Conservation (phyloP, 2,888 invertebrate species). For the Hirtodrosophila confusa region DNA sequence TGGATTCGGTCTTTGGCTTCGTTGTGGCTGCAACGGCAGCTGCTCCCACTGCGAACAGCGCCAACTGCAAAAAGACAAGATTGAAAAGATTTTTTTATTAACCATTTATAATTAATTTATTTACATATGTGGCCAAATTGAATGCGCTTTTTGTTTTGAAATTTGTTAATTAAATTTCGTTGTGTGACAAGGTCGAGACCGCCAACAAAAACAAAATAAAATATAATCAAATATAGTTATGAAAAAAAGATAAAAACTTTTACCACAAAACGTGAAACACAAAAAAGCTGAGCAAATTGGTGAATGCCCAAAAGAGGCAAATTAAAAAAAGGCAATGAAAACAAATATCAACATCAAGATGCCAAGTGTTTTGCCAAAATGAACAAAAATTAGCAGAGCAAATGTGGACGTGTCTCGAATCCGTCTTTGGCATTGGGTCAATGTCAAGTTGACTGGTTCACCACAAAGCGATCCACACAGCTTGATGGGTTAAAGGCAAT, state of each 20-base stretch:
- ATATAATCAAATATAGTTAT: slow-evolving; percentile 1
- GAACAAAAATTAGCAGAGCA: slow-evolving; percentile 48
- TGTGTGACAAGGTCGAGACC: slow-evolving; percentile 57
- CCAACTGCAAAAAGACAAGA: slow-evolving; percentile 65
- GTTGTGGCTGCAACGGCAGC: slow-evolving; percentile 36
- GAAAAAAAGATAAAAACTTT: slow-evolving; percentile 44
- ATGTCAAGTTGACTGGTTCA: slow-evolving; percentile 64
- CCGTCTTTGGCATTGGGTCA: slow-evolving; percentile 69
- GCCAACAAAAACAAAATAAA: slow-evolving; percentile 13
- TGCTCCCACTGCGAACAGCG: slow-evolving; percentile 69
- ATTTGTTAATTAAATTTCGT: slow-evolving; percentile 51
- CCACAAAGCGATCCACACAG: slow-evolving; percentile 28
- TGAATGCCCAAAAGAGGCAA: slow-evolving; percentile 68
- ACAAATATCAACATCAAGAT: slow-evolving; percentile 42
- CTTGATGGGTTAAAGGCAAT: slow-evolving; percentile 53
- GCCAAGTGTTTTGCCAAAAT: slow-evolving; percentile 31
- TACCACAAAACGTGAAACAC: slow-evolving; percentile 37
- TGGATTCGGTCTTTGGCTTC: slow-evolving; percentile 51
- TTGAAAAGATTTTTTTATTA: slow-evolving; percentile 9
- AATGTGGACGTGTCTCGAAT: slow-evolving; percentile 54
- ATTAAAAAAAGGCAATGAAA: slow-evolving; percentile 53
- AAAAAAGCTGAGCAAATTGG: slow-evolving; percentile 45
- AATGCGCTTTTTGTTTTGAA: slow-evolving; percentile 1
- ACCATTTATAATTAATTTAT: slow-evolving; percentile 27
- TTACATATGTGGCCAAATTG: background rate